Evolutionary conservation across 92 coral and sea anemone species (phyloP), one percentile per base, ranked within the genome.

Genomic region (Desmophyllum pertusum): DNA sequence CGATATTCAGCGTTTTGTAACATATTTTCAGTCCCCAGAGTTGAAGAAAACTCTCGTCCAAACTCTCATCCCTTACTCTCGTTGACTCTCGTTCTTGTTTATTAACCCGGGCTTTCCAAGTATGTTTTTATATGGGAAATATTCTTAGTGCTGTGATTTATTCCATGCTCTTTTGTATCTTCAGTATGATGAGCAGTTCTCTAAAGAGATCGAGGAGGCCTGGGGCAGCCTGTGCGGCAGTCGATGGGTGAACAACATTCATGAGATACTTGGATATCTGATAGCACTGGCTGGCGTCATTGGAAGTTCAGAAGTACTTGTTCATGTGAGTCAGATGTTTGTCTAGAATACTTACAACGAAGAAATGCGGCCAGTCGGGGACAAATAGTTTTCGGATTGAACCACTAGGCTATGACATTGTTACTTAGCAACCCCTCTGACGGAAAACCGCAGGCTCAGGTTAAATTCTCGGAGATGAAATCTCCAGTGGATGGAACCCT

Each of bases 221-320:
- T 97, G 99, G 99, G 92, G 91, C 77, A 91, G 98, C 90, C 86
- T 94, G 71, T 83, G 94, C 86, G 43, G 92, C 91, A 59, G 94
- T 64, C 88, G 90, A 31, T 97, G 99, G 98, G 86, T 79, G 41
- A 92, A 93, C 88, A 97, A 97, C 77, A 89, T 92, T 29, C 98
- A 91, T 51, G 99, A 97, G 88, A 92, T 97, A 55, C 71, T 97
- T n/a, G 92, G 92, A 64, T 97, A 92, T 81, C 91, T 94, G 55
- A 97, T 94, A 65, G 90, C 96, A 30, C 79, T 97, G 36, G 92
- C 98, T 48, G 99, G 99, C 39, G 88, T 97, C 10, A 94, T 91
- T 23, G 98, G 97, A 19, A 95, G 90, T 53, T 86, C 95, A 21
- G 99, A 97, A 73, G 95, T 92, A 18, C 95, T 97, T 3, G 76